Evolutionary conservation across 2,113 vertebrate species (phyloP).

Genomic region (Miniopterus natalensis): DNA sequence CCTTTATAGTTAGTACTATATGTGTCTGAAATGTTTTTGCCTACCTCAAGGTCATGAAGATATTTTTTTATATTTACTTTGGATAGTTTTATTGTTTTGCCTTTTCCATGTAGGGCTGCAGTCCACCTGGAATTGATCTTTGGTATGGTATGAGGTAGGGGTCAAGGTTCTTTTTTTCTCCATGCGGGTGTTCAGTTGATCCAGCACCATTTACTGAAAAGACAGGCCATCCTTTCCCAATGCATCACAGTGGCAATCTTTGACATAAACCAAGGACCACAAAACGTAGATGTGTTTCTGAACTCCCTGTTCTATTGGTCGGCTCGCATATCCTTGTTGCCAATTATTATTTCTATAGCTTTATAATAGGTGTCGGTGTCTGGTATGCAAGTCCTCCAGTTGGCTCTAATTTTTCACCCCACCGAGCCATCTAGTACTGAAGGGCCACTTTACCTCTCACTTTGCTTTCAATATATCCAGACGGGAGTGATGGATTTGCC

Average conservation of each 20-base stretch:
- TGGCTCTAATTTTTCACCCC: background rate
- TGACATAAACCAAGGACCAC: background rate
- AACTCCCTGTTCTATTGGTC: background rate
- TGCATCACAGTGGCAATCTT: background rate
- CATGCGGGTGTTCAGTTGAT: background rate
- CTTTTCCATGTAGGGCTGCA: constrained; percentile 35
- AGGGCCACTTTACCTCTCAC: background rate
- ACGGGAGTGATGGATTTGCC: background rate
- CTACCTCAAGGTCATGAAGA: background rate
- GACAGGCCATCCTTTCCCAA: background rate
- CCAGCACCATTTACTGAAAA: background rate
- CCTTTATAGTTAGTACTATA: background rate
- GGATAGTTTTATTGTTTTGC: background rate
- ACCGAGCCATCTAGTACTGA: background rate
- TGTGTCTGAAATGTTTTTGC: constrained; percentile 13
- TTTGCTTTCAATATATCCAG: background rate
- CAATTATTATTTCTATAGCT: background rate
- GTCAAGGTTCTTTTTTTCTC: background rate
- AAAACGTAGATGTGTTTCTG: background rate
- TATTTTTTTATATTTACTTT: constrained; percentile 6
- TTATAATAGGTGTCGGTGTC: background rate
- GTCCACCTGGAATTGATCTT: background rate
- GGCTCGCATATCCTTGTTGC: background rate
- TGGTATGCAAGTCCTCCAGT: background rate
- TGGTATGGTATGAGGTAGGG: background rate